These are phyloP conservation scores for Rhynchonycteris naso DNA, from an alignment of 2,797 vertebrate species.

Conservation along the genomic window DNA sequence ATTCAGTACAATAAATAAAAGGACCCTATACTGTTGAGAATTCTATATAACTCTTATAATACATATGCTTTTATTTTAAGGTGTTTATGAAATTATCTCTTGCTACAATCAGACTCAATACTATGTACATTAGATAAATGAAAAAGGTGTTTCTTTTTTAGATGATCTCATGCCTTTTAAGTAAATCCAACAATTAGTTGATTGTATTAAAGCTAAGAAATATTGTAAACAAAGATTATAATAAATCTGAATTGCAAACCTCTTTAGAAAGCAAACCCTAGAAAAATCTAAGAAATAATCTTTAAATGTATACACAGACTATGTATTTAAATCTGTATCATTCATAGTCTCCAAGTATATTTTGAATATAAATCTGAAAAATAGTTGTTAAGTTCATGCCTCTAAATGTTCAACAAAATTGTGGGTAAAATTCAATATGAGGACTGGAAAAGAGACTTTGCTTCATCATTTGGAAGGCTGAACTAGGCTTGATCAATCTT, in stretches of 20 bases:
- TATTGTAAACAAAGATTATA: neutral
- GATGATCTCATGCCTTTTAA: neutral
- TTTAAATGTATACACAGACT: neutral
- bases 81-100: neutral
- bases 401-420: neutral
- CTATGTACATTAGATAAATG: neutral
- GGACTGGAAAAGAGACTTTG: neutral
- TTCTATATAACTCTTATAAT: conserved; percentile 51
- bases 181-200: neutral
- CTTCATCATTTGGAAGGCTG: neutral
- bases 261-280: neutral
- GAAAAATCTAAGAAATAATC: neutral
- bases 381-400: neutral
- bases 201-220: neutral
- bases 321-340: neutral
- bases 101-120: conserved; percentile 12
- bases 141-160: neutral
- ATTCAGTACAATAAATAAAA: conserved; percentile 66
- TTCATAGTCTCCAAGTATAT: neutral
- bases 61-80: conserved; percentile 1
- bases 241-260: neutral
- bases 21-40: conserved; percentile 60
- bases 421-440: neutral
- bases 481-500: rapidly evolving
- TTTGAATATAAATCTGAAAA: neutral